These are phyloP conservation scores for Boleophthalmus pectinirostris DNA, from an alignment of 2,113 vertebrate genomes.

Conservation along the genomic window DNA sequence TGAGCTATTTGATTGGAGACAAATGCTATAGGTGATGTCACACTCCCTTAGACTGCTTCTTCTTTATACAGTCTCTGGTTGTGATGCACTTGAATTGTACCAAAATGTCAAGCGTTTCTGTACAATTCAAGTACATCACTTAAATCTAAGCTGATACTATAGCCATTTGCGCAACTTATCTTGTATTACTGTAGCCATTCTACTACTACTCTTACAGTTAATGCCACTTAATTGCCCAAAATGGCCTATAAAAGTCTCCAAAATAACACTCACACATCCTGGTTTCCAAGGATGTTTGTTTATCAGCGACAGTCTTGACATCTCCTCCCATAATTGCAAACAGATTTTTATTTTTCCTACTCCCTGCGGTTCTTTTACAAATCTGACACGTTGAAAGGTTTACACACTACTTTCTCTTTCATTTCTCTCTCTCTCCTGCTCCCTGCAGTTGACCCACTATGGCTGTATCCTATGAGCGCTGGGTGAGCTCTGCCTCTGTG, in stretches of 20 bases:
- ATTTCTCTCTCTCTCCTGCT: constrained; percentile 11
- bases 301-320: constrained; percentile 45
- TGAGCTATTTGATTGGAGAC: no score
- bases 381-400: constrained; percentile 47
- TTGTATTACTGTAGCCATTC: background rate
- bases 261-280: background rate
- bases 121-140: no score
- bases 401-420: constrained; percentile 7
- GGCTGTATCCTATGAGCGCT: constrained; percentile 28
- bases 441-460: constrained; percentile 51
- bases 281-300: constrained; percentile 21
- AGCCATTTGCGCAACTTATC: background rate
- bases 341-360: constrained; percentile 36
- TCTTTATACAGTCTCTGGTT: no score
- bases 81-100: background rate
- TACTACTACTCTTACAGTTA: background rate
- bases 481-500: constrained; percentile 50
- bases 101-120: background rate
- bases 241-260: background rate
- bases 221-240: background rate
- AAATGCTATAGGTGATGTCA: no score
- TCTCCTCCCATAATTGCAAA: constrained; percentile 46
- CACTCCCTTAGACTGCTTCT: no score
- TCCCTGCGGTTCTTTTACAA: constrained; percentile 26
- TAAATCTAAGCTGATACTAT: background rate